Base-by-base conservation (phyloP, 2,888 invertebrate genomes). In the Tachystola acroxantha region DNA sequence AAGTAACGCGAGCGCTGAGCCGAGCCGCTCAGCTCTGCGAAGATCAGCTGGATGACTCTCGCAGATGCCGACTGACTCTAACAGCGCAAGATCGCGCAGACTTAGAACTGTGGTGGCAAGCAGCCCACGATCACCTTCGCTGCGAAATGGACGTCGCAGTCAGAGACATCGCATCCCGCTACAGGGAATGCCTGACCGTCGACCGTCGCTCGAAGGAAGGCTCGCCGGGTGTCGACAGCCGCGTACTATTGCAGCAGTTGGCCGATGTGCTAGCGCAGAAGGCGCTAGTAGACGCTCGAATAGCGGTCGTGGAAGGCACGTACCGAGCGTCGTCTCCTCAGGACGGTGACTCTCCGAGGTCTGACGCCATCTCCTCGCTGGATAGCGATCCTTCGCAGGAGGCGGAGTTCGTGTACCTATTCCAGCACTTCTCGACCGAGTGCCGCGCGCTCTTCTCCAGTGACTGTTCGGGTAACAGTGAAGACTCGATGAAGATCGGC, bases 261-360 rank as follows among this genome's bases (percentile, higher is more conserved):
- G 91, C 92, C 9, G 93, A 93, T 58, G 88, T 93, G 36, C 84
- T 92, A 32, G 92, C 93, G 19, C 93, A 93, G 53, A 93, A 93
- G 67, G 92, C 93, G 26, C 77, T 94, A 40, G 90, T 94, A 36
- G 93, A 94, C 75, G 93, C 94, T 36, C 89, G 93, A 55, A 91
- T 94, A 52, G 88, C 90, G 32, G 91, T 93, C 33, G 81, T 93
- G 32, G 90, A 89, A 50, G 90, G 90, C 39, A 89, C 89, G 34
- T 84, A 86, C 54, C 70, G 75, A 45, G 84, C 85, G 33, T 64
- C 65, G 14, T 54, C 58, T 43, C 54, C 58, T 45, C 38, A 63
- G 44, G 57, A 52, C 54, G 45, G 59, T 44, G 41, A 40, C 19
- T 46, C 54, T 34, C 53, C 45, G 32, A 68, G 60, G 46, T 74